Percentiles rank a stretch among this genome's conserved stretches.
Conservation (phyloP, 2,113 vertebrate genomes). For the Octodon degus region DNA sequence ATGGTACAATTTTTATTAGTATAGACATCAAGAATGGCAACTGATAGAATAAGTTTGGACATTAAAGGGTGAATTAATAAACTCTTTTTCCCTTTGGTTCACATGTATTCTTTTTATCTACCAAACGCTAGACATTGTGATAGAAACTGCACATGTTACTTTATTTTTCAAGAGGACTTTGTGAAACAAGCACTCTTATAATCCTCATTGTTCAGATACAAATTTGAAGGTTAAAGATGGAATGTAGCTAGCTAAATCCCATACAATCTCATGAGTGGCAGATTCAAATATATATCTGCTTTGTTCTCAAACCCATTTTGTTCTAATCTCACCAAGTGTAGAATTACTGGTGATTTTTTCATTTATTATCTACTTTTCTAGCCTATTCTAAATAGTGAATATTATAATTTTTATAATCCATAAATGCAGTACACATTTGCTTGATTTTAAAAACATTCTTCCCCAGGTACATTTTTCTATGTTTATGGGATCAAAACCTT, state of each 20-base stretch:
- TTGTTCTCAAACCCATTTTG: background rate
- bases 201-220: background rate
- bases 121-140: background rate
- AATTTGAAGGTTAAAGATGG: background rate
- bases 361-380: background rate
- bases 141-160: background rate
- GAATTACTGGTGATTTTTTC: background rate
- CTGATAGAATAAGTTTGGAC: background rate
- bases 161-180: conserved; percentile 38
- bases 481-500: background rate
- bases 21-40: background rate
- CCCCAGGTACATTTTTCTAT: background rate
- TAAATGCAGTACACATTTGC: background rate
- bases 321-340: background rate
- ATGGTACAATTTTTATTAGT: background rate
- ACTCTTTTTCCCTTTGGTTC: background rate
- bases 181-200: background rate
- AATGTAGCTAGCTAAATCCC: conserved; percentile 5
- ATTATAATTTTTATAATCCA: background rate
- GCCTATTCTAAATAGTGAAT: background rate
- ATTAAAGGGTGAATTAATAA: background rate
- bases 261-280: background rate
- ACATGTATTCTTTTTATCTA: background rate
- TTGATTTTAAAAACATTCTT: background rate
- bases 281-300: conserved; percentile 21